Evolutionary conservation across 2,113 vertebrate genomes (phyloP).

Genomic region (Hippocampus guttulatus): DNA sequence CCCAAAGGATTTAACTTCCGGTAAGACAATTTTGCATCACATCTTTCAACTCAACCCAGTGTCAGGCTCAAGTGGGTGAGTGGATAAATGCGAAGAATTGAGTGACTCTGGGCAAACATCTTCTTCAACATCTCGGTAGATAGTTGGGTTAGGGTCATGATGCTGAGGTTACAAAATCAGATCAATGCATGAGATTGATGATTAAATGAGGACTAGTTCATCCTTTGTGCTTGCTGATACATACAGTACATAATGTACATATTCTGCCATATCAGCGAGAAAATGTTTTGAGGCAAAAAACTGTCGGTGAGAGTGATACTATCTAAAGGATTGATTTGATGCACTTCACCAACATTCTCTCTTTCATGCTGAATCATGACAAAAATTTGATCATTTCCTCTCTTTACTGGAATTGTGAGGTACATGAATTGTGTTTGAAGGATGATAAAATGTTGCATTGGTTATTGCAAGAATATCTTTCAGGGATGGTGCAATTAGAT

Average conservation of each 20-base stretch:
- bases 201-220: background rate
- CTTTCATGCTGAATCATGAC: background rate
- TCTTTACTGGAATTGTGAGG: background rate
- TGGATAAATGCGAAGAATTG: slow-evolving; percentile 34
- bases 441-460: background rate
- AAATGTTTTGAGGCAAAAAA: background rate
- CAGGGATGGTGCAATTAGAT: background rate
- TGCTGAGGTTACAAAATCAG: background rate
- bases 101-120: slow-evolving; percentile 4
- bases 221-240: background rate
- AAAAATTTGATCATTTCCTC: background rate
- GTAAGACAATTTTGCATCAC: slow-evolving; percentile 22
- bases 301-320: background rate
- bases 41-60: slow-evolving; percentile 22
- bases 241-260: background rate
- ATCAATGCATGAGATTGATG: background rate
- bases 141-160: slow-evolving; percentile 15
- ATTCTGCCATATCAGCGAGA: background rate
- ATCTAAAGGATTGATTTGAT: background rate
- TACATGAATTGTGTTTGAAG: background rate
- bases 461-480: background rate
- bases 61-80: slow-evolving; percentile 27
- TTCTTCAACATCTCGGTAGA: slow-evolving; percentile 7
- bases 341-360: too few relatives aligned
- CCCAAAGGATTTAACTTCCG: slow-evolving; percentile 42